These are phyloP conservation scores for Notodonta ziczac DNA, from an alignment of 2,888 invertebrate genomes.

Conservation along the genomic window DNA sequence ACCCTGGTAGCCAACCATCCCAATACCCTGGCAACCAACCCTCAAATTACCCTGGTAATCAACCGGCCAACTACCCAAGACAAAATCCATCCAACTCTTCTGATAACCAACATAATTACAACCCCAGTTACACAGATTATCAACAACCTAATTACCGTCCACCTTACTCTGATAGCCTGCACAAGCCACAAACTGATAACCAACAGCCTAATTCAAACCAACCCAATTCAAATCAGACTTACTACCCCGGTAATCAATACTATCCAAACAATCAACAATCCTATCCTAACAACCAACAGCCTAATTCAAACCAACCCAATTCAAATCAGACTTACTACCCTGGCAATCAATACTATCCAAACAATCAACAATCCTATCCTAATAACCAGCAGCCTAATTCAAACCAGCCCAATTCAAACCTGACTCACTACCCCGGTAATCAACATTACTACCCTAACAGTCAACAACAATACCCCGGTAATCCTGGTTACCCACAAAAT, in stretches of 20 bases:
- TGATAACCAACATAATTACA: slow-evolving; percentile 22
- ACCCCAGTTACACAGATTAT: slow-evolving; percentile 4
- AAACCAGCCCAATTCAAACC: slow-evolving; percentile 5
- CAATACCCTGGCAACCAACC: slow-evolving; percentile 18
- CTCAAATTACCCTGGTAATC: slow-evolving; percentile 12
- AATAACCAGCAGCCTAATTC: slow-evolving; percentile 18
- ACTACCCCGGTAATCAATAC: slow-evolving; percentile 22
- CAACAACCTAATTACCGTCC: slow-evolving; percentile 24
- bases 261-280: slow-evolving; percentile 15
- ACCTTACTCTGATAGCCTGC: slow-evolving; percentile 24
- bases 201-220: slow-evolving; percentile 19
- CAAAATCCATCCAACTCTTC: slow-evolving; percentile 16
- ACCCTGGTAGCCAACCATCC: slow-evolving; percentile 13
- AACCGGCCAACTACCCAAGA: slow-evolving; percentile 17
- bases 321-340: slow-evolving; percentile 16
- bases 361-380: slow-evolving; percentile 18
- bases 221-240: slow-evolving; percentile 14
- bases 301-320: slow-evolving; percentile 11
- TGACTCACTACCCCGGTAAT: slow-evolving; percentile 18
- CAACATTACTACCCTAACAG: slow-evolving; percentile 17
- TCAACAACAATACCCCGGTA: slow-evolving; percentile 14
- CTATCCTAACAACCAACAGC: slow-evolving; percentile 8
- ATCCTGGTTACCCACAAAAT: not conserved
- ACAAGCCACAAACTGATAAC: slow-evolving; percentile 17
- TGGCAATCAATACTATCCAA: slow-evolving; percentile 9